Percentiles rank a stretch among this genome's conserved stretches.
Conservation (phyloP, 2,113 vertebrate genomes). For the Pteronura brasiliensis region DNA sequence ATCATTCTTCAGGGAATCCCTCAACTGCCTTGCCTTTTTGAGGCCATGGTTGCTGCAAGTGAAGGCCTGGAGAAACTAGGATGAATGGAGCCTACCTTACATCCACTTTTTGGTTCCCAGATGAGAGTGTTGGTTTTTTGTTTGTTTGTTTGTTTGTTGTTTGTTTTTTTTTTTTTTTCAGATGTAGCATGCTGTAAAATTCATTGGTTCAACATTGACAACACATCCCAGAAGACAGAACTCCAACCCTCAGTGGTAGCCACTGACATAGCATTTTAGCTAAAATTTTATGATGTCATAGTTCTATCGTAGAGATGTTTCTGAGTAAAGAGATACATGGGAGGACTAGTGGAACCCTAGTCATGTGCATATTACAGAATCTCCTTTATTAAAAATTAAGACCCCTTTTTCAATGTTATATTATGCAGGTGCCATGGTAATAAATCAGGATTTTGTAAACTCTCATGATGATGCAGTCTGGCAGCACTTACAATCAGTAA, state of each 20-base stretch:
- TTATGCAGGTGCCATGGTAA: neutral
- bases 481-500: neutral
- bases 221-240: neutral
- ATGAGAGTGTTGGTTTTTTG: too few species aligned
- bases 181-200: neutral
- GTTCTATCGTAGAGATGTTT: neutral
- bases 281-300: neutral
- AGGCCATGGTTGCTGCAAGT: neutral
- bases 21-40: neutral
- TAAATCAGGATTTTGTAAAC: neutral
- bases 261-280: neutral
- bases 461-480: neutral
- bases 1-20: neutral
- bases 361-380: neutral
- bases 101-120: neutral
- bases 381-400: neutral
- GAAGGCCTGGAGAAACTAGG: neutral
- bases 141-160: too few species aligned
- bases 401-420: neutral
- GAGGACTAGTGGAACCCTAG: neutral
- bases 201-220: neutral
- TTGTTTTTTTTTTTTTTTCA: neutral
- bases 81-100: neutral
- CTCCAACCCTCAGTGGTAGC: neutral
- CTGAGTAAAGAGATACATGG: neutral